Conservation (phyloP, 1,140 invertebrate species). For the Zaprionus ghesquierei region DNA sequence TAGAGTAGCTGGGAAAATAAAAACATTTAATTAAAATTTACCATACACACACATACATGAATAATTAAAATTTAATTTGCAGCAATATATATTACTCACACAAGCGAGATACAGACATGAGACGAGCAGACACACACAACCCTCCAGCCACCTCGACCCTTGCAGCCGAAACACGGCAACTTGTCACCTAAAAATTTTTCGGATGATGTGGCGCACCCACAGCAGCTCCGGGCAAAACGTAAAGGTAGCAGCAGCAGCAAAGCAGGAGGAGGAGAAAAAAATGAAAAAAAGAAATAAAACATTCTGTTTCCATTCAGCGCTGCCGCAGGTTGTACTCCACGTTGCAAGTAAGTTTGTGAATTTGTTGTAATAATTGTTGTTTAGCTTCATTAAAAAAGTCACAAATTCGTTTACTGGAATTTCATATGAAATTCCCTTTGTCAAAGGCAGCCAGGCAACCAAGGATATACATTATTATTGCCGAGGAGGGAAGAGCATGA, state of each 20-base stretch:
- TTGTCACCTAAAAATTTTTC: slow-evolving; percentile 45
- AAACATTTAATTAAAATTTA: slow-evolving; percentile 79
- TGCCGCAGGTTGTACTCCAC: neutral
- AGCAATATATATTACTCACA: slow-evolving; percentile 67
- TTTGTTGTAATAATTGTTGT: slow-evolving; percentile 76
- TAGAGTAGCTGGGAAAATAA: slow-evolving; percentile 57
- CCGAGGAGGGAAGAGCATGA: slow-evolving; percentile 43
- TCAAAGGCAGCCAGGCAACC: slow-evolving; percentile 31
- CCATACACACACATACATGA: slow-evolving; percentile 66
- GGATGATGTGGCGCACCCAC: slow-evolving; percentile 7
- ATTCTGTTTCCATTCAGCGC: slow-evolving; percentile 31
- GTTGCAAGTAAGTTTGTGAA: slow-evolving; percentile 37
- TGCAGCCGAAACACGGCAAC: slow-evolving; percentile 4
- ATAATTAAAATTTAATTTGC: slow-evolving; percentile 80
- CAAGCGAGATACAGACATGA: neutral
- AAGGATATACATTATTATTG: slow-evolving; percentile 4
- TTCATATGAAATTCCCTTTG: slow-evolving; percentile 67
- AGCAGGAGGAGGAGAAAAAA: neutral
- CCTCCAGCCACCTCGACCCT: too few relatives aligned
- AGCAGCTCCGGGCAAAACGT: slow-evolving; percentile 1
- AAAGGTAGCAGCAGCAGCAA: slow-evolving; percentile 9
- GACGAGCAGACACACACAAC: neutral
- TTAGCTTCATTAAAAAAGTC: slow-evolving; percentile 79
- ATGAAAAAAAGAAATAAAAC: slow-evolving; percentile 35
- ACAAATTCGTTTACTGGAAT: slow-evolving; percentile 73